These are phyloP conservation scores for Magallana gigas DNA, from an alignment of 1,140 invertebrate genomes.

Conservation along the genomic window DNA sequence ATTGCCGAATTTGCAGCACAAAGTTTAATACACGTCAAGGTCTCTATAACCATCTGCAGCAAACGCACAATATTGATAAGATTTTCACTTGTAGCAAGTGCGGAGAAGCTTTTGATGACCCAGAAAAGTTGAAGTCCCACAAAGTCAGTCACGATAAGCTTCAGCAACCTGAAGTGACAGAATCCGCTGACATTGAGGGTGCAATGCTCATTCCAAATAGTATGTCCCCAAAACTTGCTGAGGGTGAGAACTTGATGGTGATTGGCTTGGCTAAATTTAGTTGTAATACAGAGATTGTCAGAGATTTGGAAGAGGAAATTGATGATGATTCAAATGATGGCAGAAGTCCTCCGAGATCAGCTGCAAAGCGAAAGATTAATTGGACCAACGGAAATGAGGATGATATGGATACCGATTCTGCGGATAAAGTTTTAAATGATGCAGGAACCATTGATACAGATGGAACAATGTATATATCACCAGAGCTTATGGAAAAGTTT, in stretches of 20 bases:
- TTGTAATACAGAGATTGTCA: conserved; percentile 48
- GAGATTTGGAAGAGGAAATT: neutral
- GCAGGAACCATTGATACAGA: conserved; percentile 48
- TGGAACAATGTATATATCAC: conserved; percentile 53
- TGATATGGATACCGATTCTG: neutral
- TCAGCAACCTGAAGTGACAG: conserved; percentile 9
- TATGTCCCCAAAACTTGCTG: neutral
- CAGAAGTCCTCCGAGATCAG: neutral
- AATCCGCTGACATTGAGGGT: conserved; percentile 47
- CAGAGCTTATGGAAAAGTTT: conserved; percentile 28
- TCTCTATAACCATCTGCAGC: conserved; percentile 61
- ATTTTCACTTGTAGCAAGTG: conserved; percentile 70
- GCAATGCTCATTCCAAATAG: conserved; percentile 53
- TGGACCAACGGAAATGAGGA: conserved; percentile 24
- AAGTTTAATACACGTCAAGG: conserved; percentile 66
- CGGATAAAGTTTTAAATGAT: conserved; percentile 9
- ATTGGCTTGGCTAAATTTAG: conserved; percentile 66
- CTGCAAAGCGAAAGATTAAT: neutral
- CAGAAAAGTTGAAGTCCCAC: conserved; percentile 65
- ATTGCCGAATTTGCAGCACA: conserved; percentile 65
- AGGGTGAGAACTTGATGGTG: conserved; percentile 33
- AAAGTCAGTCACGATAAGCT: conserved; percentile 60
- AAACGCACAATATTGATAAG: conserved; percentile 56
- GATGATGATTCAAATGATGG: conserved; percentile 17
- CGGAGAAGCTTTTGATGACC: conserved; percentile 70